These are phyloP conservation scores for Psylliodes chrysocephalus DNA, from an alignment of 2,888 invertebrate species.

Conservation along the genomic window DNA sequence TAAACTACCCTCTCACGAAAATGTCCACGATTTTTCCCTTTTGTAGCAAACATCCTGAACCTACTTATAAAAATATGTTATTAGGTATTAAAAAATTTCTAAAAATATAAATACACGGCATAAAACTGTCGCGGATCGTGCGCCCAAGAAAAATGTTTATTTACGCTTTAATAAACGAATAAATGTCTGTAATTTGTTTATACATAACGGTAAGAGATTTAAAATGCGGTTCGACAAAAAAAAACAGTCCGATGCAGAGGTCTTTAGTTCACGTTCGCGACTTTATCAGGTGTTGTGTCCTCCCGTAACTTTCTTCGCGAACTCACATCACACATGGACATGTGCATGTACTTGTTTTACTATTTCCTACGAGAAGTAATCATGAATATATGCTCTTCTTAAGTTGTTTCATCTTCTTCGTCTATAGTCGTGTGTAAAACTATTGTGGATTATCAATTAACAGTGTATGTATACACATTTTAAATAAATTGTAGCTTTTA, in stretches of 20 bases:
- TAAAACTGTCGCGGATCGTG: constrained; percentile 28
- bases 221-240: constrained; percentile 51
- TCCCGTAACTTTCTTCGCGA: constrained; percentile 31
- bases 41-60: constrained; percentile 3
- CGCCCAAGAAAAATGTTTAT: constrained; percentile 44
- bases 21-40: not conserved
- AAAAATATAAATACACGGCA: constrained; percentile 11
- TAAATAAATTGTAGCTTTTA: too few species aligned
- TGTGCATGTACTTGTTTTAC: constrained; percentile 39
- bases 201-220: constrained; percentile 56
- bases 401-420: not conserved
- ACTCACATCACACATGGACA: constrained; percentile 35
- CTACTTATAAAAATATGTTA: constrained; percentile 26
- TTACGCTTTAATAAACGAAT: constrained; percentile 61
- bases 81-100: constrained; percentile 29
- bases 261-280: constrained; percentile 50
- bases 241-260: constrained; percentile 43
- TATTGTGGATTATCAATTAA: not conserved
- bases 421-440: not conserved
- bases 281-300: constrained; percentile 40
- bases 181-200: constrained; percentile 61
- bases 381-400: not conserved
- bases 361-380: constrained; percentile 23
- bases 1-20: not conserved
- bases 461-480: not conserved